Evolutionary conservation across 2,888 invertebrate species (phyloP).

Genomic region (Neoaliturus tenellus): DNA sequence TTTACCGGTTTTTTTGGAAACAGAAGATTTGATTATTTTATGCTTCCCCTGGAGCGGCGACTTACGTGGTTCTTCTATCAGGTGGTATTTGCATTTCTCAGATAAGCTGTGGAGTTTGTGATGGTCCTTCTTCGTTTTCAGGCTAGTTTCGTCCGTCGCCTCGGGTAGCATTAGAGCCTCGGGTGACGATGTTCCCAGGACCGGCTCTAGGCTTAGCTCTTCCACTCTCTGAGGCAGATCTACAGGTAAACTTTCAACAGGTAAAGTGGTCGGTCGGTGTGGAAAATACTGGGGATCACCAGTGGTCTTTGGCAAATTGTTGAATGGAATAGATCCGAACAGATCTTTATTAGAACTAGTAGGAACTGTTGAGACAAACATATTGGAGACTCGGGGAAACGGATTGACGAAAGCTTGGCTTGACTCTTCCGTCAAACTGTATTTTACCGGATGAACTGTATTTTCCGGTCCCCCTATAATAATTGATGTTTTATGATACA

Average conservation of each 20-base stretch:
- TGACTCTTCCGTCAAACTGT: neutral
- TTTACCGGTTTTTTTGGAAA: constrained; percentile 73
- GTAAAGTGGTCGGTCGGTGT: constrained; percentile 47
- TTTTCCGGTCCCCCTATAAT: constrained; percentile 35
- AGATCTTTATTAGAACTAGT: constrained; percentile 60
- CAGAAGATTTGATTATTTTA: constrained; percentile 53
- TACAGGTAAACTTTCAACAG: constrained; percentile 40
- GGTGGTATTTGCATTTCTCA: constrained; percentile 67
- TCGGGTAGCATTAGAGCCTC: constrained; percentile 55
- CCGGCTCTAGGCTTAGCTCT: constrained; percentile 2
- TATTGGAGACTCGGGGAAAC: constrained; percentile 36
- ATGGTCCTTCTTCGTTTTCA: constrained; percentile 55
- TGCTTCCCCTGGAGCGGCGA: constrained; percentile 46
- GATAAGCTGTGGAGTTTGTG: constrained; percentile 51
- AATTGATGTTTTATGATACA: constrained; percentile 56
- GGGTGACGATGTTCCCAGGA: constrained; percentile 39
- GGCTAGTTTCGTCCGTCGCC: constrained; percentile 7
- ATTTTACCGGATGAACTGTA: too few species aligned
- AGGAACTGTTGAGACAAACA: constrained; percentile 49
- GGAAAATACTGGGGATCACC: constrained; percentile 28
- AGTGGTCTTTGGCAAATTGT: constrained; percentile 49
- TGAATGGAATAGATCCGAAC: constrained; percentile 65
- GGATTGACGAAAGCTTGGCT: constrained; percentile 11
- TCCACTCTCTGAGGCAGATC: constrained; percentile 23
- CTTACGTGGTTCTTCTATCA: constrained; percentile 72